Percentiles rank a stretch among this genome's conserved stretches.
Conservation (phyloP, 2,888 invertebrate species). For the Cremastinae sp. region DNA sequence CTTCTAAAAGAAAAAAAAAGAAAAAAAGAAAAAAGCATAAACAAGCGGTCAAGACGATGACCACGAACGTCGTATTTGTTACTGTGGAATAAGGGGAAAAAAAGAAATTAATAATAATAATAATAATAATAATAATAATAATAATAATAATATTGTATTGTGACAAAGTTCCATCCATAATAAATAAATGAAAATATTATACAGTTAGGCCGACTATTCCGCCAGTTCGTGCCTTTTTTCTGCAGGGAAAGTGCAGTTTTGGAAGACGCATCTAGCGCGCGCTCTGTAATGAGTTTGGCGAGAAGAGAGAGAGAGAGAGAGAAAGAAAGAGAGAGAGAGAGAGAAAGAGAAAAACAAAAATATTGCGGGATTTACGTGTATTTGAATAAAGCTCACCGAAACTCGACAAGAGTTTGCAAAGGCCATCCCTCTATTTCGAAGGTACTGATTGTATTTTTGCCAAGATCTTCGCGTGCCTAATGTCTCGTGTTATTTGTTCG, state of each 20-base stretch:
- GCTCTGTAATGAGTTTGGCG: constrained; percentile 30
- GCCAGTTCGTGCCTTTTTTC: constrained; percentile 81
- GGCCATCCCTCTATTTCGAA: constrained; percentile 45
- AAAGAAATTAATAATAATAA: constrained; percentile 47
- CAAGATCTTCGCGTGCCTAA: constrained; percentile 39
- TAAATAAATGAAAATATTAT: constrained; percentile 78
- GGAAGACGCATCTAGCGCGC: constrained; percentile 64
- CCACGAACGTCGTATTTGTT: constrained; percentile 62
- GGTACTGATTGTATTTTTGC: constrained; percentile 55
- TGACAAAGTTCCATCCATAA: constrained; percentile 81
- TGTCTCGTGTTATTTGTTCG: constrained; percentile 39
- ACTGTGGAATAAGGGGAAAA: constrained; percentile 61
- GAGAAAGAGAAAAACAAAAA: constrained; percentile 22
- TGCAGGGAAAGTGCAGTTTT: constrained; percentile 75
- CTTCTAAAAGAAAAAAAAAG: constrained; percentile 59
- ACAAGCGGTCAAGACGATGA: constrained; percentile 48
- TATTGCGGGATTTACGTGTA: constrained; percentile 47
- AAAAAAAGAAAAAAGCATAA: constrained; percentile 33
- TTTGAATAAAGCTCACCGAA: constrained; percentile 41
- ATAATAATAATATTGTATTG: constrained; percentile 77
- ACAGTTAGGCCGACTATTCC: constrained; percentile 81
- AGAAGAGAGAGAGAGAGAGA: background rate
- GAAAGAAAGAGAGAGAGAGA: constrained; percentile 24
- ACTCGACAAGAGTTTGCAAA: constrained; percentile 36
- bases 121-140: constrained; percentile 39